These are phyloP conservation scores for Chloropsis hardwickii DNA, from an alignment of 2,113 vertebrate genomes.

Conservation along the genomic window DNA sequence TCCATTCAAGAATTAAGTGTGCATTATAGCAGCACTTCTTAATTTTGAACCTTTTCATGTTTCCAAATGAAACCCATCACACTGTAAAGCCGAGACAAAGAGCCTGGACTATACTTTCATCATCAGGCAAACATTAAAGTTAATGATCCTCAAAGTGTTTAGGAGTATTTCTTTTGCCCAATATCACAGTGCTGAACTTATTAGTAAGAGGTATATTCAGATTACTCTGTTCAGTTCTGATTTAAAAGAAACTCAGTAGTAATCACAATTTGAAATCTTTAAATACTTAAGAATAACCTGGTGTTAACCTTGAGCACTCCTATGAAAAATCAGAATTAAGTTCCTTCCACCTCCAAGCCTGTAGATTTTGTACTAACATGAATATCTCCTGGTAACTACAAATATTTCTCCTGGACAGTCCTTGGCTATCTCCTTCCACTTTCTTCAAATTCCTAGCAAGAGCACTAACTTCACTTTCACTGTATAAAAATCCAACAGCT, in stretches of 20 bases:
- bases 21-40: background rate
- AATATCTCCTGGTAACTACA: background rate
- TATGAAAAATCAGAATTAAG: background rate
- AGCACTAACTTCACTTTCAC: background rate
- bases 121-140: background rate
- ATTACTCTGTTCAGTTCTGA: background rate
- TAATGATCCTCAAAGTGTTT: slow-evolving; percentile 21
- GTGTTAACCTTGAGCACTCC: background rate
- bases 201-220: background rate
- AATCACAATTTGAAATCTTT: background rate
- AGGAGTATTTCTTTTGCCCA: slow-evolving; percentile 11
- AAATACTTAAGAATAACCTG: background rate
- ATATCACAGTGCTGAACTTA: background rate
- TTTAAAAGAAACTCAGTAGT: background rate
- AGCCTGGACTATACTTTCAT: background rate
- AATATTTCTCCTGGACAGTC: background rate
- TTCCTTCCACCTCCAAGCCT: background rate
- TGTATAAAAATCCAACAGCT: background rate
- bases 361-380: background rate
- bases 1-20: background rate
- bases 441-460: background rate
- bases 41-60: background rate
- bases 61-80: background rate
- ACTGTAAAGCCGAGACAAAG: background rate
- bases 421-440: background rate